Evolutionary conservation across 2,113 vertebrate genomes (phyloP), one percentile per base, ranked within the genome.

Genomic region (Elgaria multicarinata): DNA sequence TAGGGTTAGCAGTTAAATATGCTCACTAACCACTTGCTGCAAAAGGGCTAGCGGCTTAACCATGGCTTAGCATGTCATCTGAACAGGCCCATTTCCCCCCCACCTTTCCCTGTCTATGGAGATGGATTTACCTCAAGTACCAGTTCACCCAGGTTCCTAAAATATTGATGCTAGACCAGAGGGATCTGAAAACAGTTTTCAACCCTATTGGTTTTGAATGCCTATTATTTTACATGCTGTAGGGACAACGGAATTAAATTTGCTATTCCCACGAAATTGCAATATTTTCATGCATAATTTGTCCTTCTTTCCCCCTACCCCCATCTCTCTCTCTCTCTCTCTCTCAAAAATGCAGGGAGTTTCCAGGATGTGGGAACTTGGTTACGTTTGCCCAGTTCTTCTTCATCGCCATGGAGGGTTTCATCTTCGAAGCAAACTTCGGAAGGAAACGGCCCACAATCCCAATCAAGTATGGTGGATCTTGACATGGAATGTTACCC

Each of bases 311-410:
- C 71, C 2, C 10, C 16, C 16, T 26, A 26, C 8, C 1, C 33
- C 50, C 31, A 1, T 83, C 71, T 1, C 88, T 84, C 22, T 0
- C 9, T 3, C n/a, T 83, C 6, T 87, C 14, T 87, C 39, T 84
- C 72, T 2, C 87, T 83, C 26, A 0, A 14, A 16, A 42, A 72
- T 66, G 3, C 95, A 99, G 99, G 96, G 95, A 97, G 53, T 98
- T 98, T 92, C 99, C 99, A 96, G 99, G 99, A 97, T 99, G 98
- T 44, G 99, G 99, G 86, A 99, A 99, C 96, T 98, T 99, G 0
- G 98, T 99, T 84, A 99, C 99, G 0, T 99, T 99, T 89, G 98
- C 98, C 76, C 99, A 99, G 93, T 99, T 99, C 97, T 89, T 98
- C 0, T 98, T 99, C 79, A 99, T 99, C 9, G 98, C 99, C 0